A percentile compares a stretch with the other conserved stretches of the same genome.
phyloP scores from a whole-genome alignment of 2,113 vertebrate genomes.

The Tetrax tetrax region DNA sequence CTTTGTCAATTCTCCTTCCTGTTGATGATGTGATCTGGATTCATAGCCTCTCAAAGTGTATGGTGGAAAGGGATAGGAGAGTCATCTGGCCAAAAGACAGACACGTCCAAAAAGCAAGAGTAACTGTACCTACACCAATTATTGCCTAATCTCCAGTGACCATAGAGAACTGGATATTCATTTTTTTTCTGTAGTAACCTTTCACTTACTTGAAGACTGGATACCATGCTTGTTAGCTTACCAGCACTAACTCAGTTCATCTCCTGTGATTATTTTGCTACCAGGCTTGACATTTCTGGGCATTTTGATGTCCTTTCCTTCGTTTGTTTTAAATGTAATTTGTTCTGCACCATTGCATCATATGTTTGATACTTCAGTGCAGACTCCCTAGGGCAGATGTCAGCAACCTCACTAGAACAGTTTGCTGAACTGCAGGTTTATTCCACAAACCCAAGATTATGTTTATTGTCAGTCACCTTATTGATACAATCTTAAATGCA shows the following conservation, averaged over 20 bases:
- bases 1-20: not conserved
- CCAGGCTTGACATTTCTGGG: not conserved
- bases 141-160: not conserved
- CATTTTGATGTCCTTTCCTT: not conserved
- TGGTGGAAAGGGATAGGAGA: not conserved
- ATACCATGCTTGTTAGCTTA: not conserved
- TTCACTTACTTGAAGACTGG: not conserved
- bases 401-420: not conserved
- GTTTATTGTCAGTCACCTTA: not conserved
- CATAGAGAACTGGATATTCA: not conserved
- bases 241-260: not conserved
- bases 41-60: not conserved
- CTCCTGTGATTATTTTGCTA: not conserved
- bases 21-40: not conserved
- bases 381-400: not conserved
- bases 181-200: not conserved
- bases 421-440: not conserved
- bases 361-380: not conserved
- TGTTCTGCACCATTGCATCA: not conserved
- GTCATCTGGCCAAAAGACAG: not conserved
- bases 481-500: not conserved
- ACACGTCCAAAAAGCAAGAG: not conserved
- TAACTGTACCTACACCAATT: not conserved
- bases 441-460: not conserved
- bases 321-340: slow-evolving; percentile 3